Conservation (phyloP, 2,113 vertebrate species). For the Sclerurus mexicanus region DNA sequence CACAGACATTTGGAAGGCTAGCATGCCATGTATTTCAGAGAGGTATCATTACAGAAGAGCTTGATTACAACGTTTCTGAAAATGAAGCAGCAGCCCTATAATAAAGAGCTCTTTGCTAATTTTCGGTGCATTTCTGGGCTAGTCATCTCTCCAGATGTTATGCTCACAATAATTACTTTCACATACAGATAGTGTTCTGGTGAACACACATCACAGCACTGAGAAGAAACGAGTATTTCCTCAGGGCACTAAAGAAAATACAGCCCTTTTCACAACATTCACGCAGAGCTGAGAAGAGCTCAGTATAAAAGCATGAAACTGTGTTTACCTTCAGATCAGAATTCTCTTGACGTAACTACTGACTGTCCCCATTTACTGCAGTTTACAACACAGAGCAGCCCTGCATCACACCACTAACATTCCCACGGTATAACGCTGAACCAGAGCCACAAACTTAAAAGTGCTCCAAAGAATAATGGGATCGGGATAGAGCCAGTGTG, state of each 20-base stretch:
- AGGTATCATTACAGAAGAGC: background rate
- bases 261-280: background rate
- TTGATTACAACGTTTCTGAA: background rate
- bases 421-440: background rate
- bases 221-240: background rate
- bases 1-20: background rate
- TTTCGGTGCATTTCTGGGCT: background rate
- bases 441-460: background rate
- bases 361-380: background rate
- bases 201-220: background rate
- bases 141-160: background rate
- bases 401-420: background rate
- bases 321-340: background rate
- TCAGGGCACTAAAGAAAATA: background rate
- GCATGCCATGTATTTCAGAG: background rate
- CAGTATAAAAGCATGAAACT: background rate
- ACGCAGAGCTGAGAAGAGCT: background rate
- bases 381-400: background rate
- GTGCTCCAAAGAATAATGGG: background rate
- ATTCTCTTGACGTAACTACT: background rate
- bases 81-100: background rate
- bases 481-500: background rate
- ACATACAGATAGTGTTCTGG: background rate
- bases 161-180: background rate
- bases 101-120: background rate